These are phyloP conservation scores for Macrochelys suwanniensis DNA, from an alignment of 2,797 vertebrate species.

Conservation along the genomic window DNA sequence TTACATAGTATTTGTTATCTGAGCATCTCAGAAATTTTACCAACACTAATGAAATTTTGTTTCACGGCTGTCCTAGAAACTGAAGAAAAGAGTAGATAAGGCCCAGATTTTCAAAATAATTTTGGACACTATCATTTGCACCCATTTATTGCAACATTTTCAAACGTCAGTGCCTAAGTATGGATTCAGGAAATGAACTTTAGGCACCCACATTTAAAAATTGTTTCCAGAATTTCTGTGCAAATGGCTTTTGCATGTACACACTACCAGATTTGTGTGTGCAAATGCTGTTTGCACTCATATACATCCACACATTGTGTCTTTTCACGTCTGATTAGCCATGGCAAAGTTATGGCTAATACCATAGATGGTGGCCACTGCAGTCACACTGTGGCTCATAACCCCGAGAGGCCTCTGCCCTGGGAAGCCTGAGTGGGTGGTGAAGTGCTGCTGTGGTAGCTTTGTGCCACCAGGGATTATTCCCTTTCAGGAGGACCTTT, in stretches of 20 bases:
- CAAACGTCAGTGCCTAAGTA: neutral
- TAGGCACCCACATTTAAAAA: neutral
- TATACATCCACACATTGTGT: neutral
- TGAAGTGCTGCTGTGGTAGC: neutral
- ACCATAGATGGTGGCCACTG: neutral
- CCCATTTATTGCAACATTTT: neutral
- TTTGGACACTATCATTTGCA: neutral
- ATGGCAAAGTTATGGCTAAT: neutral
- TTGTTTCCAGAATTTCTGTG: neutral
- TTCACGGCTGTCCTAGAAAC: neutral
- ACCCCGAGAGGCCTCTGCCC: neutral
- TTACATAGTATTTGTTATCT: neutral
- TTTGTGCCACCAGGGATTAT: neutral
- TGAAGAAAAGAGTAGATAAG: neutral
- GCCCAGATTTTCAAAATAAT: neutral
- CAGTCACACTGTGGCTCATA: neutral
- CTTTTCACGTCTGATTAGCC: neutral
- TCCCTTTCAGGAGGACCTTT: neutral
- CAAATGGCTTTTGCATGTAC: neutral
- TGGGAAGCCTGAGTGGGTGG: neutral
- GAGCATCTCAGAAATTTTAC: neutral
- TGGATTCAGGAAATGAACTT: neutral
- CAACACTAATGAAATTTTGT: neutral
- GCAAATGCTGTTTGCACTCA: neutral
- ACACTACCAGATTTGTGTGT: neutral